phyloP scores from a whole-genome alignment of 2,888 invertebrate species.

The Steinernema scapterisci region DNA sequence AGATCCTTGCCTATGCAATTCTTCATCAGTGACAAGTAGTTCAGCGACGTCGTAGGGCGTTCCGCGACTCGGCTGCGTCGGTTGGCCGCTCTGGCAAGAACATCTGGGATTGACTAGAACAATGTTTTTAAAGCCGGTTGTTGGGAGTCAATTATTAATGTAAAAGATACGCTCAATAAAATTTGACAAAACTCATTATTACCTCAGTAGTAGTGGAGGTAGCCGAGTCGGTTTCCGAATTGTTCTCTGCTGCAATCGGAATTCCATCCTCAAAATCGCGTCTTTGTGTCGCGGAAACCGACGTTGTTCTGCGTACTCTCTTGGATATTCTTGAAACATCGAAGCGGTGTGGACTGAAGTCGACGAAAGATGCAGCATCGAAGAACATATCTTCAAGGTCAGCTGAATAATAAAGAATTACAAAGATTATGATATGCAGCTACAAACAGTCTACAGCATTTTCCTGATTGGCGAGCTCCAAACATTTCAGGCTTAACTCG shows the following conservation, averaged over 20 bases:
- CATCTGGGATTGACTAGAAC: neutral
- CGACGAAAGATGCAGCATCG: conserved; percentile 7
- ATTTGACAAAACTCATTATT: no score
- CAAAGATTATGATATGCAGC: neutral
- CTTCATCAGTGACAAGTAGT: conserved; percentile 44
- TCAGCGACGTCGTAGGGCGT: conserved; percentile 43
- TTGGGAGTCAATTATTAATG: no score
- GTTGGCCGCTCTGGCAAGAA: neutral
- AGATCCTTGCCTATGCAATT: conserved; percentile 47
- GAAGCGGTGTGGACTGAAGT: neutral
- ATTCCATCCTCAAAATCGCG: neutral
- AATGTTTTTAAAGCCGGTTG: no score
- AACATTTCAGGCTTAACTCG: conserved; percentile 4
- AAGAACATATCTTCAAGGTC: conserved; percentile 25
- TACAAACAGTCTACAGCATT: conserved; percentile 5
- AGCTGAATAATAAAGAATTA: neutral
- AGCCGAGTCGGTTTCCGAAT: neutral
- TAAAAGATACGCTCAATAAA: no score
- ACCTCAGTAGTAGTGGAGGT: no score
- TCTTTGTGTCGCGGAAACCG: neutral
- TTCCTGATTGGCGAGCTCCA: neutral
- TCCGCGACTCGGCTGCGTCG: conserved; percentile 39
- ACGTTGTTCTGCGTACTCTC: neutral
- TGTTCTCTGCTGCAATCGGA: neutral
- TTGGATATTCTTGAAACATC: neutral